phyloP scores from a whole-genome alignment of 64 coral and sea anemone genomes.

The Platygyra sinensis region DNA sequence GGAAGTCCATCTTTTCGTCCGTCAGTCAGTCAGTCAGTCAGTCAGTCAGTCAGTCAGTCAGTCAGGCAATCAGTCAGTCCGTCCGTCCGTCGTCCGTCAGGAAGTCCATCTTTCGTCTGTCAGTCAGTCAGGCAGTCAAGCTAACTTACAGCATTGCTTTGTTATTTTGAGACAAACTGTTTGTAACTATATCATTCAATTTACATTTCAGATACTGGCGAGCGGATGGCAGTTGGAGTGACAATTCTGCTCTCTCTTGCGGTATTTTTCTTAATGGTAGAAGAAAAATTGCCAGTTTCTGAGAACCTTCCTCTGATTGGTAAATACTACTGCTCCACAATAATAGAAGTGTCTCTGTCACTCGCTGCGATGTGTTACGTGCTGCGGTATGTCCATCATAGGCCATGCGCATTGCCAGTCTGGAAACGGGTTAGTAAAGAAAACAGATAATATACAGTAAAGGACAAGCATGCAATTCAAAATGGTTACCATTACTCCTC shows the following conservation, averaged over 20 bases:
- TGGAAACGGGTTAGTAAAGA: conserved; percentile 72
- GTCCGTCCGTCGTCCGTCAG: no score
- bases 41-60: no score
- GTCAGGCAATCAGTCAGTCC: no score
- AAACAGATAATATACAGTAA: background rate
- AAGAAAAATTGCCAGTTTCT: conserved; percentile 76
- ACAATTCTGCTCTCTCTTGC: conserved; percentile 85
- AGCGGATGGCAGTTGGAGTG: conserved; percentile 91
- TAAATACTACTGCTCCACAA: conserved; percentile 95
- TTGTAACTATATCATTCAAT: background rate
- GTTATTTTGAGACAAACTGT: background rate
- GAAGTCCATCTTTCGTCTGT: background rate
- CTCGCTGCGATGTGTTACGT: conserved; percentile 78
- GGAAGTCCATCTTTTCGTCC: no score
- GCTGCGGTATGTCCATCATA: conserved; percentile 70
- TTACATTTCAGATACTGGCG: conserved; percentile 70
- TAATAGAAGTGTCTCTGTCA: conserved; percentile 71
- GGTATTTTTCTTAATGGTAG: conserved; percentile 97
- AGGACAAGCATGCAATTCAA: no score
- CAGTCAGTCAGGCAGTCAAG: background rate
- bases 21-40: background rate
- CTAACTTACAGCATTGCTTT: no score
- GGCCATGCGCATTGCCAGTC: conserved; percentile 44
- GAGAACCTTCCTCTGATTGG: conserved; percentile 85
- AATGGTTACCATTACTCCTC: no score